Conservation (phyloP, 2,797 vertebrate species). For the Gadopsis marmoratus region DNA sequence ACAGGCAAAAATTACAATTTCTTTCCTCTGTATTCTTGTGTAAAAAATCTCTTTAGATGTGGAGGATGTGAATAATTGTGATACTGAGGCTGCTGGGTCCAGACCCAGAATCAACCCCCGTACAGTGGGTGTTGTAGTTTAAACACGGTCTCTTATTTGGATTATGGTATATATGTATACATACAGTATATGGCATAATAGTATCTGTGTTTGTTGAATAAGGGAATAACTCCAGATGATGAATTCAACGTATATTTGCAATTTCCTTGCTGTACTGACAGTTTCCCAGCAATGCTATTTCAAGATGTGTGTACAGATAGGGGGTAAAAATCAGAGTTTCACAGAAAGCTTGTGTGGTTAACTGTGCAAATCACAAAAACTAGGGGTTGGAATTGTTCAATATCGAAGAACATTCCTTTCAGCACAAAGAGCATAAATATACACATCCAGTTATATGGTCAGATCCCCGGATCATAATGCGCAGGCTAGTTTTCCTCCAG, state of each 20-base stretch:
- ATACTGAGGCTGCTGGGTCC: constrained; percentile 2
- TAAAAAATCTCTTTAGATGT: not conserved
- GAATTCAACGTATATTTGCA: constrained; percentile 21
- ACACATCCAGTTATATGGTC: not conserved
- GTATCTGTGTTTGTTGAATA: constrained; percentile 1
- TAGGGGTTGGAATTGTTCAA: constrained; percentile 12
- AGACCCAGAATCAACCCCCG: constrained; percentile 6
- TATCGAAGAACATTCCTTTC: constrained; percentile 6
- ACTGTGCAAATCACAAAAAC: constrained; percentile 9
- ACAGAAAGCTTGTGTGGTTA: constrained; percentile 8
- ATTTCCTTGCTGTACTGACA: not conserved
- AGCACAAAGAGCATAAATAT: not conserved
- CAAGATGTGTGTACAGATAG: not conserved
- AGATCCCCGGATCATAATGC: not conserved
- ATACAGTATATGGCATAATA: no score
- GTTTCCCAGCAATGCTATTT: constrained; percentile 42
- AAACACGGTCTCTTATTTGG: constrained; percentile 10
- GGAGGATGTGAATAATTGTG: not conserved
- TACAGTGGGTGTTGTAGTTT: constrained; percentile 13
- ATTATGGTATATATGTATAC: not conserved
- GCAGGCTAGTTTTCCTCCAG: not conserved
- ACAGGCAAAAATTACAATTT: not conserved
- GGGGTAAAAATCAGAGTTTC: constrained; percentile 15
- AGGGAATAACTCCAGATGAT: constrained; percentile 16
- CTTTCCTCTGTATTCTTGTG: not conserved